Conservation (phyloP, 2,797 vertebrate genomes). For the Peromyscus attwateri region DNA sequence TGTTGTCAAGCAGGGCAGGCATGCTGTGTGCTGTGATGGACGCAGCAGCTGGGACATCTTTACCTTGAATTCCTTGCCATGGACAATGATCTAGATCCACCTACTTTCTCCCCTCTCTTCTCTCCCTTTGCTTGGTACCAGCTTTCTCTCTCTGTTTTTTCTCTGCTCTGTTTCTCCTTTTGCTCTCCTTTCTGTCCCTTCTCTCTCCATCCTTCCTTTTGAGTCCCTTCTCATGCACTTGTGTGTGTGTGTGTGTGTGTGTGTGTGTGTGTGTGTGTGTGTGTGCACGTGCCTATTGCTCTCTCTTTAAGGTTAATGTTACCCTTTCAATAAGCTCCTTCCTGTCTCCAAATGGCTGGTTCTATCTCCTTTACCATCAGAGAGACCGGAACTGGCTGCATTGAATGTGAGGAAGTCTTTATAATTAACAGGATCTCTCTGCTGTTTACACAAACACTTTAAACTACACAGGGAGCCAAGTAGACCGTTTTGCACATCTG, state of each 20-base stretch:
- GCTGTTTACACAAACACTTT: conserved; percentile 88
- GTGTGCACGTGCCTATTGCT: neutral
- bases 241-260: neutral
- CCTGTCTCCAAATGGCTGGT: conserved; percentile 84
- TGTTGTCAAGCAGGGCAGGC: neutral
- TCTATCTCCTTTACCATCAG: conserved; percentile 84
- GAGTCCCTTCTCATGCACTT: neutral
- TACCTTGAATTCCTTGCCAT: no score
- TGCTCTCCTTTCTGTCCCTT: neutral
- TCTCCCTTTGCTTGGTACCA: neutral
- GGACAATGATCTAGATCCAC: neutral
- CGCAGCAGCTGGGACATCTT: neutral
- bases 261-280: accelerated
- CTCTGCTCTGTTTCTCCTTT: neutral
- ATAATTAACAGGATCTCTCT: conserved; percentile 88
- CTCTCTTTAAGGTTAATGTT: conserved; percentile 24
- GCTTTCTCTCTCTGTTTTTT: neutral
- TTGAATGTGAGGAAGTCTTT: conserved; percentile 90
- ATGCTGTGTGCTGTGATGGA: neutral
- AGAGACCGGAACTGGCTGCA: conserved; percentile 83
- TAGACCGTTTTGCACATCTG: conserved; percentile 76
- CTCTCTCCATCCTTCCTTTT: neutral
- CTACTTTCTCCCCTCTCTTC: neutral
- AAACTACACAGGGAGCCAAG: conserved; percentile 76
- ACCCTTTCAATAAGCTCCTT: conserved; percentile 85